Evolutionary conservation across 2,797 vertebrate genomes (phyloP).

Genomic region (Malurus leucopterus): DNA sequence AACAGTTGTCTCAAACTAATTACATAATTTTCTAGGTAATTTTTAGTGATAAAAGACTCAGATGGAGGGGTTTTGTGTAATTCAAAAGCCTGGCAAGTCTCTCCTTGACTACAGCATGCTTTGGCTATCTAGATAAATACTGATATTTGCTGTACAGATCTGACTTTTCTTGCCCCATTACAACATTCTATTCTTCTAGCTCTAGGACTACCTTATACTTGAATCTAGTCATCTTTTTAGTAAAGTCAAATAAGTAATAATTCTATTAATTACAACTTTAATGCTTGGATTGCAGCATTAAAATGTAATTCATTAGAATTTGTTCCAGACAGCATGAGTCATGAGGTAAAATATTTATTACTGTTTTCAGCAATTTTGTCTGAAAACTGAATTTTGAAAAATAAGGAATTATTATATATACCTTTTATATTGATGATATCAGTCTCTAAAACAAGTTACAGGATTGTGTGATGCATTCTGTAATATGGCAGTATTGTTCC

Average conservation of each 20-base stretch:
- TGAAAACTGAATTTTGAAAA: constrained; percentile 10
- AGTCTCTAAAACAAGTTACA: not conserved
- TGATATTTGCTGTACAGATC: not conserved
- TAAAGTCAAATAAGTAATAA: not conserved
- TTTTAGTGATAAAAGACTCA: not conserved
- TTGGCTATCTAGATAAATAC: not conserved
- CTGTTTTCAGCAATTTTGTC: constrained; percentile 46
- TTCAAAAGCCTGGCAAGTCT: not conserved
- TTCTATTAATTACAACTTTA: constrained; percentile 38
- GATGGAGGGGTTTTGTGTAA: not conserved
- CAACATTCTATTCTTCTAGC: not conserved
- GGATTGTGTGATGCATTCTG: not conserved
- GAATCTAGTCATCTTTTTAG: not conserved
- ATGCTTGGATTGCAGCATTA: constrained; percentile 56
- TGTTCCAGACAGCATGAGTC: constrained; percentile 54
- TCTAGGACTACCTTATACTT: not conserved
- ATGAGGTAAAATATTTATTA: constrained; percentile 69
- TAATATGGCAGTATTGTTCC: not conserved
- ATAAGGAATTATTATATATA: not conserved
- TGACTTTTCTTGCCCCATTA: not conserved
- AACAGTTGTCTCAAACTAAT: not conserved
- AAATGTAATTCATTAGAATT: constrained; percentile 68
- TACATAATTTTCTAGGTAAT: not conserved
- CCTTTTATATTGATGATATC: not conserved
- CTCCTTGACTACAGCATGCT: not conserved